These are phyloP conservation scores for Liolophura sinensis DNA, from an alignment of 1,140 invertebrate species.

Conservation along the genomic window DNA sequence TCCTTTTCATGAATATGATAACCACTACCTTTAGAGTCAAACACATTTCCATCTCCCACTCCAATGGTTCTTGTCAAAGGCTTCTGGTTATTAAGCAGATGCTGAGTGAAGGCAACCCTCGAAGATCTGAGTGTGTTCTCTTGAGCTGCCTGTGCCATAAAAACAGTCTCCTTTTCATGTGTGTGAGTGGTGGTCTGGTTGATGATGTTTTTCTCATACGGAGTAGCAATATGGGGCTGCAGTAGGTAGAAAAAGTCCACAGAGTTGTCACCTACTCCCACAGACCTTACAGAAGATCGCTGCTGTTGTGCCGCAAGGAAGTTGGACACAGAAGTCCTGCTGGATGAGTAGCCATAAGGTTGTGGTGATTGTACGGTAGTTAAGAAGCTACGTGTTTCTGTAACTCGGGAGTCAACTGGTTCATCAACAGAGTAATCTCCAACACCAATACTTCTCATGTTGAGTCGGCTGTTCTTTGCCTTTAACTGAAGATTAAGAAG, in stretches of 20 bases:
- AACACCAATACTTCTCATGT: constrained; percentile 50
- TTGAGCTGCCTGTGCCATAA: constrained; percentile 25
- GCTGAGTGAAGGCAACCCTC: constrained; percentile 2
- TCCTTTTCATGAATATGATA: constrained; percentile 57
- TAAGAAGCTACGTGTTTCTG: neutral
- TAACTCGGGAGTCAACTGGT: neutral
- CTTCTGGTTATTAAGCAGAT: constrained; percentile 24
- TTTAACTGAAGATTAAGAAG: constrained; percentile 66
- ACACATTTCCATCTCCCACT: constrained; percentile 54
- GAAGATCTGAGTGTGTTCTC: constrained; percentile 18
- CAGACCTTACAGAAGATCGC: constrained; percentile 15
- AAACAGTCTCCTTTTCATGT: constrained; percentile 28
- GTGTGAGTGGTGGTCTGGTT: constrained; percentile 9
- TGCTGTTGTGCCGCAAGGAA: neutral
- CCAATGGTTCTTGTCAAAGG: constrained; percentile 50
- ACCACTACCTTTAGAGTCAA: constrained; percentile 32
- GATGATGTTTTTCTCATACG: constrained; percentile 30
- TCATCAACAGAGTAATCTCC: constrained; percentile 44
- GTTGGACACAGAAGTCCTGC: too few species aligned
- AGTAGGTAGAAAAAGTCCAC: constrained; percentile 43
- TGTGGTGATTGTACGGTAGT: neutral
- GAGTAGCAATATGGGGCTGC: constrained; percentile 39
- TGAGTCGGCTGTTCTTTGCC: constrained; percentile 39
- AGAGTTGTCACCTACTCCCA: constrained; percentile 50
- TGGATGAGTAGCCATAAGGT: neutral